phyloP scores from a whole-genome alignment of 2,113 vertebrate species.

The Shinisaurus crocodilurus region DNA sequence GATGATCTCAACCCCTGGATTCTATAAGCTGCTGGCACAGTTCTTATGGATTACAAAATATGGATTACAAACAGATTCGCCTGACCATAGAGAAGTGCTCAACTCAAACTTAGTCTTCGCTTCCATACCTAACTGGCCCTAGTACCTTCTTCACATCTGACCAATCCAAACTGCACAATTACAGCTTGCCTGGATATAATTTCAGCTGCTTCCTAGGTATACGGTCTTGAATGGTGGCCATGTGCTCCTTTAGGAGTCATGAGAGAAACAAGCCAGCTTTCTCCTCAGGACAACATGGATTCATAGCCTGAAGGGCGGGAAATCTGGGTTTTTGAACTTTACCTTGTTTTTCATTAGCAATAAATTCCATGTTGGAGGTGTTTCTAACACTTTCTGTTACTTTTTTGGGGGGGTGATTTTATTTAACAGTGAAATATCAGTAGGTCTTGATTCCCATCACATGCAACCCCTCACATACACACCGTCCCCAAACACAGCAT shows the following conservation, averaged over 20 bases:
- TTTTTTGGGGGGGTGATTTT: background rate
- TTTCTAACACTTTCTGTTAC: background rate
- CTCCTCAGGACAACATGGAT: constrained; percentile 12
- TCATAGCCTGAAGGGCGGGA: background rate
- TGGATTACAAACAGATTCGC: too few species aligned
- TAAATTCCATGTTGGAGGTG: constrained; percentile 18
- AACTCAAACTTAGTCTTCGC: background rate
- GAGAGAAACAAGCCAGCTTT: constrained; percentile 11
- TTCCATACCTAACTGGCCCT: background rate
- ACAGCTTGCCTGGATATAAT: background rate
- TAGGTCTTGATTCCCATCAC: background rate
- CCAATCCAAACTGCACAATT: constrained; percentile 22
- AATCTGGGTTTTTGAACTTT: background rate
- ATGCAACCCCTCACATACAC: background rate
- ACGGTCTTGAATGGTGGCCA: constrained; percentile 12
- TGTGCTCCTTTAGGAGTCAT: constrained; percentile 10
- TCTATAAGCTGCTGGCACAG: background rate
- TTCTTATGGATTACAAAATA: background rate
- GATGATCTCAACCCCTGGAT: background rate
- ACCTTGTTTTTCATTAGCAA: constrained; percentile 27
- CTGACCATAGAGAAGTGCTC: background rate
- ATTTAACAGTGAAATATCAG: background rate
- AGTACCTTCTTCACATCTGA: background rate
- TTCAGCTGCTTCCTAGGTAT: constrained; percentile 17
- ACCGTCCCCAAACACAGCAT: constrained; percentile 14